Percentiles rank a stretch among this genome's conserved stretches.
phyloP scores from a whole-genome alignment of 2,797 vertebrate genomes.

The Discoglossus pictus region DNA sequence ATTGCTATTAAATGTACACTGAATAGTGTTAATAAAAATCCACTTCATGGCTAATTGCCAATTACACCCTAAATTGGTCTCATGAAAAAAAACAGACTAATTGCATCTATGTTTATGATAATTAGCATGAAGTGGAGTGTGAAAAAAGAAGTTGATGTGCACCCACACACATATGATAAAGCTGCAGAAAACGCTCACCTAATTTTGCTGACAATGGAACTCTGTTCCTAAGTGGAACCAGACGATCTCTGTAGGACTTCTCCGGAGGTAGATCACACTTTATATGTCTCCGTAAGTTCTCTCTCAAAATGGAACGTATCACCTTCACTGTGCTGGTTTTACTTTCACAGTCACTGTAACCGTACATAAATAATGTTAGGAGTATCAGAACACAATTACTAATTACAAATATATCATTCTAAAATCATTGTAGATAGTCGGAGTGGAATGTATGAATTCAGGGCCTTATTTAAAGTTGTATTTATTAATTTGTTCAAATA shows the following conservation, averaged over 20 bases:
- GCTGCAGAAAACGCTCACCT: constrained; percentile 71
- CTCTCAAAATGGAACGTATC: constrained; percentile 89
- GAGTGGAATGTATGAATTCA: too few species aligned
- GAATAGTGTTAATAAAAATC: too few species aligned
- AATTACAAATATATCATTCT: not conserved
- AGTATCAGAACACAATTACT: constrained; percentile 6
- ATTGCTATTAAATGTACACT: too few species aligned
- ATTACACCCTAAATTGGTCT: too few species aligned
- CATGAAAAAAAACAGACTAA: too few species aligned
- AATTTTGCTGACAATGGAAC: constrained; percentile 83
- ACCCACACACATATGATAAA: not conserved
- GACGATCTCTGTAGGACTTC: constrained; percentile 75
- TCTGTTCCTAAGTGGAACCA: constrained; percentile 77
- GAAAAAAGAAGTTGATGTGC: too few species aligned
- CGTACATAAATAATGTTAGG: constrained; percentile 23
- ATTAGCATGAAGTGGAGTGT: too few species aligned
- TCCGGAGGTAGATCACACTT: constrained; percentile 78
- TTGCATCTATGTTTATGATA: too few species aligned
- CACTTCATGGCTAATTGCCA: too few species aligned
- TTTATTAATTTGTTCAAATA: too few species aligned
- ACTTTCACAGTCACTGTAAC: constrained; percentile 87
- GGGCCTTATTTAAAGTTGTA: too few species aligned
- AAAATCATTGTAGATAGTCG: not conserved
- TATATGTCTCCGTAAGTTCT: constrained; percentile 85
- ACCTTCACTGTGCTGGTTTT: constrained; percentile 90